These are phyloP conservation scores for Beaufortia kweichowensis DNA, from an alignment of 2,113 vertebrate species.

Conservation along the genomic window DNA sequence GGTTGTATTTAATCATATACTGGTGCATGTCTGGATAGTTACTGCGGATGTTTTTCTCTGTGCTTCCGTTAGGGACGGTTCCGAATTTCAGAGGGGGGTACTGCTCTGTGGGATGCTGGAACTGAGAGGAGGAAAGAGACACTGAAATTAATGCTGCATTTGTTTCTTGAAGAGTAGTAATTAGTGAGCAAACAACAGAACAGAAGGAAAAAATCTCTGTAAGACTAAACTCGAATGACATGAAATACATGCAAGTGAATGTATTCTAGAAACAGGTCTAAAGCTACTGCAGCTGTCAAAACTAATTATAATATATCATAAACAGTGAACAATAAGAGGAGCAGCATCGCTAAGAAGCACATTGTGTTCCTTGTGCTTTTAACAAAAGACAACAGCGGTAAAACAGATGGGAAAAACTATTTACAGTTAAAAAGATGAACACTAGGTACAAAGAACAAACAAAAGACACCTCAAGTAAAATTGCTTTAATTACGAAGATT, in stretches of 20 bases:
- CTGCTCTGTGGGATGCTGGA: conserved; percentile 90
- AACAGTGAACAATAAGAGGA: conserved; percentile 16
- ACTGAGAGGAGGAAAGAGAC: conserved; percentile 65
- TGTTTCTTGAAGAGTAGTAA: conserved; percentile 5
- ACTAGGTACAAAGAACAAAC: conserved; percentile 4
- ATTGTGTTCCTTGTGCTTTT: conserved; percentile 7
- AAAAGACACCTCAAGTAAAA: conserved; percentile 16
- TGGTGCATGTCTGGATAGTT: conserved; percentile 94
- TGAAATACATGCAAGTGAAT: not conserved
- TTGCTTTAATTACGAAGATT: conserved; percentile 1
- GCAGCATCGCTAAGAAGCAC: conserved; percentile 8
- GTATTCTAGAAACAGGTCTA: not conserved
- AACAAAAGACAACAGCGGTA: conserved; percentile 9
- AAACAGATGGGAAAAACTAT: conserved; percentile 23
- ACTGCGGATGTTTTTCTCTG: conserved; percentile 92
- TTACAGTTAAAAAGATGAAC: conserved; percentile 30
- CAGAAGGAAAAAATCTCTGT: not conserved
- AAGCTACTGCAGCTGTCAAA: conserved; percentile 23
- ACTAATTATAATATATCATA: conserved; percentile 28
- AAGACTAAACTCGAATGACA: not conserved
- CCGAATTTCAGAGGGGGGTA: conserved; percentile 91
- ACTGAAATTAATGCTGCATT: conserved; percentile 22
- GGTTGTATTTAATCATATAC: conserved; percentile 95
- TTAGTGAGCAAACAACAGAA: conserved; percentile 24
- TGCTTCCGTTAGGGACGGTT: conserved; percentile 91